Base-by-base conservation (phyloP, 2,797 vertebrate genomes). In the Phoeniculus purpureus region DNA sequence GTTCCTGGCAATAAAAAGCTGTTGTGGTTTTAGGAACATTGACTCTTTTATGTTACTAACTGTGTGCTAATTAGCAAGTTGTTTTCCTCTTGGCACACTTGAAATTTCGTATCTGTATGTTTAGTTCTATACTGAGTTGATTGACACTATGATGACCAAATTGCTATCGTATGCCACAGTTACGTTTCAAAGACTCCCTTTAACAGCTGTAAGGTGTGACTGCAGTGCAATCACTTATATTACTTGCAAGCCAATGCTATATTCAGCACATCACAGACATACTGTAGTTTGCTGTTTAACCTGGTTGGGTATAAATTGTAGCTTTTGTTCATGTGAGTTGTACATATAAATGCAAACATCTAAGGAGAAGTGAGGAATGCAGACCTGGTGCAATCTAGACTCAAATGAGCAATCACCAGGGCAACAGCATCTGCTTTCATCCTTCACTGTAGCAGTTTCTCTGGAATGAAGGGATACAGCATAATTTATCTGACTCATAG, bases 401-500 rank as follows among this genome's bases (percentile, higher is more conserved):
- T 84, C 67, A 68, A 74, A 64, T 17, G 43, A 87, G 78, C 55
- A 31, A 73, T 96, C 92, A 87, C 90, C 83, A 90, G 76, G 94
- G 83, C 81, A 96, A 94, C 84, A 79, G 86, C 68, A 68, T 65
- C 90, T 56, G 37, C 60, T 81, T n/a, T 6, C 66, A 52, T 81
- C 87, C 73, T 76, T 40, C 47, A 27, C 31, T 26, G 62, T 7
- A 76, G 82, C 87, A 45, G 40, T 25, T 58, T 31, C 72, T 89
- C 79, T 34, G 75, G 15, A 91, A 73, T 85, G 83, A 91, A 90
- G 72, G 45, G n/a, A 81, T 54, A 56, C 25, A 83, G 83, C 58
- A 90, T 83, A 92, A 94, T 90, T 91, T 79, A 81, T 90, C 77
- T 87, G 81, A 93, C 78, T 91, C 88, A 76, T 8, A 87, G 70